Evolutionary conservation across 2,113 vertebrate genomes (phyloP), one percentile per base, ranked within the genome.

Genomic region (Corvus moneduloides): DNA sequence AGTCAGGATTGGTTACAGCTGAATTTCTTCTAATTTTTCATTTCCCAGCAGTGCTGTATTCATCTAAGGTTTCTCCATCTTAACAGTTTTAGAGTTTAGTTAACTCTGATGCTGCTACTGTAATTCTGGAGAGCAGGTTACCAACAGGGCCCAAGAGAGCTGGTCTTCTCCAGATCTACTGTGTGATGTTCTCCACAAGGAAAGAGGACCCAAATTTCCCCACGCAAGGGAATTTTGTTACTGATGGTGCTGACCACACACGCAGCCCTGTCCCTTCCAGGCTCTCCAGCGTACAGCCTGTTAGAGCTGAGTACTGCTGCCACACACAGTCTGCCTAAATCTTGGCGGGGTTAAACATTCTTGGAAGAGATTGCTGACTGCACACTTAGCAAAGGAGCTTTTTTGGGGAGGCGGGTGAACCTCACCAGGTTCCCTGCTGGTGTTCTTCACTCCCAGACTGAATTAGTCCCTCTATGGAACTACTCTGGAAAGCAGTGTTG

Each of bases 41-140:
- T 95, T 97, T 97, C 94, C 87, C 92, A 90, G 28, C 52, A 86
- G 93, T 56, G 32, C 41, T 93, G 41, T 88, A 84, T 88, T 75
- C 0, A 0, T 76, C 82, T 85, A 72, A 80, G 59, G 64, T 90
- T 96, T 96, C 87, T 88, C 48, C 63, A 27, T 86, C 56, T 81
- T 81, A 95, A 78, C 52, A 68, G 56, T 68, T 86, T 89, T 61
- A 84, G 79, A 37, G 49, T 75, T 90, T 21, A 33, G 78, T 80
- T 77, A 90, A 69, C 68, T 80, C 43, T 61, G 52, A 44, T 46
- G 64, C 41, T 95, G 73, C 94, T 86, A 86, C 90, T 75, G 79
- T 92, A 55, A 44, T 86, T 58, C 54, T 93, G 44, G 76, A 52
- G 32, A 89, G 44, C 68, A 30, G 44, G 14, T 85, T 88, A 55